Conservation (phyloP, 2,113 vertebrate species). For the Rhagologus leucostigma region DNA sequence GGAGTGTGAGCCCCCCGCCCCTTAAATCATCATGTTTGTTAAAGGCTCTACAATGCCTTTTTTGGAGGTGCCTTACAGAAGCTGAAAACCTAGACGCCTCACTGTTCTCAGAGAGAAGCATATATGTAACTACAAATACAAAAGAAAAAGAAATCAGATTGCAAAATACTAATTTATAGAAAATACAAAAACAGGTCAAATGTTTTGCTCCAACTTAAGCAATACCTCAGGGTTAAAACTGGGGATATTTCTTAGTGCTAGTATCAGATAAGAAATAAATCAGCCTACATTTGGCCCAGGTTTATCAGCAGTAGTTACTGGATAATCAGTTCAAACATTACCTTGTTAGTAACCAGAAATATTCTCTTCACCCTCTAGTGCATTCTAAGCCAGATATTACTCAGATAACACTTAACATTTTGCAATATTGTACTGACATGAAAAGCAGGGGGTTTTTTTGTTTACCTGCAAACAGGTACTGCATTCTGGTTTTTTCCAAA, state of each 20-base stretch:
- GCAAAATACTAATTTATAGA: background rate
- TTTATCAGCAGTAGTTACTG: background rate
- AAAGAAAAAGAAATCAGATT: background rate
- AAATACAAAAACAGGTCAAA: background rate
- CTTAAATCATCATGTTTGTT: background rate
- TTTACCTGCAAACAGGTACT: background rate
- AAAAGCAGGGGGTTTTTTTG: background rate
- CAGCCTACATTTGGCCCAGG: background rate
- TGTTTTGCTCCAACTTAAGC: background rate
- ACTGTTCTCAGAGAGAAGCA: background rate
- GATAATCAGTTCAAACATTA: slow-evolving; percentile 12
- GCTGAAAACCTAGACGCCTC: background rate
- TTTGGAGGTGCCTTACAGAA: background rate
- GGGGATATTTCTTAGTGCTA: background rate
- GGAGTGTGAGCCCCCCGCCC: background rate
- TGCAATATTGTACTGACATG: background rate
- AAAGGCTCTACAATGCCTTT: background rate
- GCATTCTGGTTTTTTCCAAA: background rate
- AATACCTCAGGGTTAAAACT: background rate
- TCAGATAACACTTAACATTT: background rate
- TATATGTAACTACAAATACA: background rate
- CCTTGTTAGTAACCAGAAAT: background rate
- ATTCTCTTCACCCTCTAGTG: background rate
- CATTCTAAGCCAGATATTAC: background rate
- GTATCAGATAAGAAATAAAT: background rate